These are phyloP conservation scores for Lycopodina hypogea DNA, from an alignment of 37 sponge, comb jelly and placozoan genomes.

Conservation along the genomic window DNA sequence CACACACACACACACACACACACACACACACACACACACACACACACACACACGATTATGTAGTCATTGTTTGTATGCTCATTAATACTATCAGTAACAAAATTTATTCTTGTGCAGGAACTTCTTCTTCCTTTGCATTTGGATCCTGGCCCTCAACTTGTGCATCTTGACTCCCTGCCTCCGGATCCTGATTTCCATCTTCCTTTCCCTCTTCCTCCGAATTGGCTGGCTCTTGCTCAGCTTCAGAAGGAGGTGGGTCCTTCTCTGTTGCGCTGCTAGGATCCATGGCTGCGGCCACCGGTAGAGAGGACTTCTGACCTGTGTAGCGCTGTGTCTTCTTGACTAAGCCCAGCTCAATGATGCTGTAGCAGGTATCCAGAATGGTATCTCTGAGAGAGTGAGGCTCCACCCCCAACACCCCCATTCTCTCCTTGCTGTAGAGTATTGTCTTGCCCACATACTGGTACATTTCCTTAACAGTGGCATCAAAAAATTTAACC, in stretches of 20 bases:
- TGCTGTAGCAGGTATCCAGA: constrained; percentile 78
- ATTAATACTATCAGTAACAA: too few species aligned
- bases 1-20: too few species aligned
- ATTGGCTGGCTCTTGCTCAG: constrained; percentile 1
- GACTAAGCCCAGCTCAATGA: constrained; percentile 72
- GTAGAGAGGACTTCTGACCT: constrained; percentile 41
- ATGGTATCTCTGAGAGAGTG: constrained; percentile 43
- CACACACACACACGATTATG: too few species aligned
- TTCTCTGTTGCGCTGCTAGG: neutral
- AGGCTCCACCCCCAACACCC: constrained; percentile 67
- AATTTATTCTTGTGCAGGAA: too few species aligned
- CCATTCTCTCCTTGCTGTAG: constrained; percentile 61
- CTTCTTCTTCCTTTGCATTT: too few species aligned
- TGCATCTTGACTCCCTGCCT: too few species aligned
- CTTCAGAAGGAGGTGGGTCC: neutral
- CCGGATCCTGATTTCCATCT: neutral
- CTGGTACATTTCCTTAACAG: constrained; percentile 27
- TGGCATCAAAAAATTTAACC: constrained; percentile 34
- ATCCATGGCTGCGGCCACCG: constrained; percentile 8
- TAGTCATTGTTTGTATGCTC: too few species aligned
- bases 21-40: too few species aligned
- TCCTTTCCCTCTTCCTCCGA: neutral
- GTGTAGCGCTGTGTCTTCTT: constrained; percentile 59
- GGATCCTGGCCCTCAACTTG: too few species aligned
- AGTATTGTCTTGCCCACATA: constrained; percentile 26